phyloP scores from a whole-genome alignment of 35 echinoderm and acorn worm species.

The Heliocidaris tuberculata region DNA sequence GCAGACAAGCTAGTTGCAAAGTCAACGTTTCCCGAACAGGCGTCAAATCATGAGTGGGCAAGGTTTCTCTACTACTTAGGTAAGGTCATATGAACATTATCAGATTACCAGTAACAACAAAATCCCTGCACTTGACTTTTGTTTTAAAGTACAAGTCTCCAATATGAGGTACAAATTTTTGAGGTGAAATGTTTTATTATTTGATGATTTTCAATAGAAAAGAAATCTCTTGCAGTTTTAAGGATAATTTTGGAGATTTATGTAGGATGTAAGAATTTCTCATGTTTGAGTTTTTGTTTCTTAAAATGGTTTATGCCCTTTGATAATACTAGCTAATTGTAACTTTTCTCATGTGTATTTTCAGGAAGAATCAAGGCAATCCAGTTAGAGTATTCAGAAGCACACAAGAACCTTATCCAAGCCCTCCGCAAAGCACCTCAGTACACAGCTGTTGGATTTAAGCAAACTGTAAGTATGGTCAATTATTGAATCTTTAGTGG shows the following conservation, averaged over 20 bases:
- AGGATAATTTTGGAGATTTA: too few relatives aligned
- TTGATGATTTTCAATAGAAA: too few relatives aligned
- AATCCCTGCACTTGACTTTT: too few relatives aligned
- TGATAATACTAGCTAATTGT: too few relatives aligned
- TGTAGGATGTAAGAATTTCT: too few relatives aligned
- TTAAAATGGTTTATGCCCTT: too few relatives aligned
- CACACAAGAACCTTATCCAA: conserved; percentile 91
- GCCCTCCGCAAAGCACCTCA: conserved; percentile 97
- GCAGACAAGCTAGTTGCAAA: conserved; percentile 99
- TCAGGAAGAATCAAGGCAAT: conserved; percentile 98
- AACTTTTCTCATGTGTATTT: neutral
- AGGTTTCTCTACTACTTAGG: conserved; percentile 98
- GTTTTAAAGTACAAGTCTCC: too few relatives aligned
- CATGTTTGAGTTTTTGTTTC: too few relatives aligned
- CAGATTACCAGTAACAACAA: neutral
- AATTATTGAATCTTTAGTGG: neutral
- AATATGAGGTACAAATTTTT: too few relatives aligned
- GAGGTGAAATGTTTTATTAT: too few relatives aligned
- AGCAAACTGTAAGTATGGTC: conserved; percentile 84
- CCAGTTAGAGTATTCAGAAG: conserved; percentile 98
- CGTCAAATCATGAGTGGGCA: conserved; percentile 99
- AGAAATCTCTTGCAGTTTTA: too few relatives aligned
- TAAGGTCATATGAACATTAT: conserved; percentile 34
- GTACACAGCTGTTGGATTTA: conserved; percentile 97
- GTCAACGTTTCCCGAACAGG: conserved; percentile 95